Conservation (phyloP, 2,888 invertebrate genomes). For the Drosophila vallismaia region DNA sequence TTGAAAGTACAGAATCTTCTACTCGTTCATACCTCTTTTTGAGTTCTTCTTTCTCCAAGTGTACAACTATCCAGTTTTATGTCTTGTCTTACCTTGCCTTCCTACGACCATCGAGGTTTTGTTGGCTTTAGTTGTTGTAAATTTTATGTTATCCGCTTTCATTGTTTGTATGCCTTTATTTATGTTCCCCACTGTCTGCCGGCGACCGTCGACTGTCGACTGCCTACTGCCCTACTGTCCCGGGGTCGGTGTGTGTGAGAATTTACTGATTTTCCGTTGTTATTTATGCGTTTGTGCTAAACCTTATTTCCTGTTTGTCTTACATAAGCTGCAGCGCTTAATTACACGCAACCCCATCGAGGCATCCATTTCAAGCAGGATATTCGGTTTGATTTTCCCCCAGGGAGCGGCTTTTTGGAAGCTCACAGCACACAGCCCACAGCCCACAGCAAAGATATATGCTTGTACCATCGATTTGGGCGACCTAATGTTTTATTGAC, state of each 20-base stretch:
- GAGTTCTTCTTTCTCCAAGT: conserved; percentile 7
- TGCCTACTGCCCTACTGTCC: conserved; percentile 8
- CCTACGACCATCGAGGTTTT: conserved; percentile 30
- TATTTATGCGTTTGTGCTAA: conserved; percentile 76
- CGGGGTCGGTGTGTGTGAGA: conserved; percentile 21
- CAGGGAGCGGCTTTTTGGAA: conserved; percentile 11
- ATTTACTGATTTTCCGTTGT: conserved; percentile 57
- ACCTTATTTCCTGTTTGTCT: conserved; percentile 77
- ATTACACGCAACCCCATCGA: conserved; percentile 63
- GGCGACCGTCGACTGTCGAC: conserved; percentile 1
- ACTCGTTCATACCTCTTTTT: not conserved
- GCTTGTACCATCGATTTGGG: conserved; percentile 26
- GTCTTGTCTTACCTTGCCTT: conserved; percentile 20
- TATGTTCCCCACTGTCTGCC: conserved; percentile 55
- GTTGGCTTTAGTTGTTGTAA: conserved; percentile 72
- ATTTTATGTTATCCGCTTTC: conserved; percentile 78
- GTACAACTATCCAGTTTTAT: conserved; percentile 34
- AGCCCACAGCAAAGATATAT: conserved; percentile 12
- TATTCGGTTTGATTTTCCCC: conserved; percentile 34
- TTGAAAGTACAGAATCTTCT: not conserved
- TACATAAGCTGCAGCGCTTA: conserved; percentile 76
- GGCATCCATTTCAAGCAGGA: conserved; percentile 24
- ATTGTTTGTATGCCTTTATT: conserved; percentile 74
- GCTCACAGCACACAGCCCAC: not conserved
- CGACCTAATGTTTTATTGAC: conserved; percentile 34